Percentiles rank a stretch among this genome's conserved stretches.
Conservation (phyloP, 1,140 invertebrate genomes). For the Diorhabda sublineata region DNA sequence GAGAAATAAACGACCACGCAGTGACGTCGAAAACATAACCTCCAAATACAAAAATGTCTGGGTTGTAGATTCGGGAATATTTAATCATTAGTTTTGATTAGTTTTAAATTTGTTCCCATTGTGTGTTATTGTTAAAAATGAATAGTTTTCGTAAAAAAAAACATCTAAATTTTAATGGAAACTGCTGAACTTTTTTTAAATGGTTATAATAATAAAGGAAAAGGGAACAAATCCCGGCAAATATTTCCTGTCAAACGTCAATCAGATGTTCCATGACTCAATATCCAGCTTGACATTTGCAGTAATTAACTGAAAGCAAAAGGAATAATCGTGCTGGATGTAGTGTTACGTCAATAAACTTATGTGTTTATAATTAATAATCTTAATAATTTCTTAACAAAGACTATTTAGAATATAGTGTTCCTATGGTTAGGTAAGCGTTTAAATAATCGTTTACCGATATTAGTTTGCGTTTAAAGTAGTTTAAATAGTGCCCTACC, state of each 20-base stretch:
- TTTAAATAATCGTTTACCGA: neutral
- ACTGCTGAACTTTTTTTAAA: neutral
- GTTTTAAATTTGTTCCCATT: too few relatives aligned
- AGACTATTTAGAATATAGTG: neutral
- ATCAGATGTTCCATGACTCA: neutral
- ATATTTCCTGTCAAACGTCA: neutral
- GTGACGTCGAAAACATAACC: too few relatives aligned
- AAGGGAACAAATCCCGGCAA: neutral
- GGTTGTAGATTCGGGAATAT: too few relatives aligned
- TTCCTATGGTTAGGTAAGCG: neutral
- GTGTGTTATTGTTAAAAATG: neutral
- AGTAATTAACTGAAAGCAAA: neutral
- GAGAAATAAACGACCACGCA: too few relatives aligned
- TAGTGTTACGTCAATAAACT: constrained; percentile 1
- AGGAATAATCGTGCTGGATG: neutral
- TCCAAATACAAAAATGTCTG: too few relatives aligned
- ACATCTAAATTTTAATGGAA: neutral
- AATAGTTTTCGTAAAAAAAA: neutral
- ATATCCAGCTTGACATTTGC: neutral
- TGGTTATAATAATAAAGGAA: constrained; percentile 1
- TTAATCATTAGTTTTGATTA: too few relatives aligned
- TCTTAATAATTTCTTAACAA: neutral
- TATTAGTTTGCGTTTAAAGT: neutral
- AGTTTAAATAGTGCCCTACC: neutral
- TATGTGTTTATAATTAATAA: neutral